phyloP scores from a whole-genome alignment of 2,113 vertebrate genomes.

The Ochotona princeps region DNA sequence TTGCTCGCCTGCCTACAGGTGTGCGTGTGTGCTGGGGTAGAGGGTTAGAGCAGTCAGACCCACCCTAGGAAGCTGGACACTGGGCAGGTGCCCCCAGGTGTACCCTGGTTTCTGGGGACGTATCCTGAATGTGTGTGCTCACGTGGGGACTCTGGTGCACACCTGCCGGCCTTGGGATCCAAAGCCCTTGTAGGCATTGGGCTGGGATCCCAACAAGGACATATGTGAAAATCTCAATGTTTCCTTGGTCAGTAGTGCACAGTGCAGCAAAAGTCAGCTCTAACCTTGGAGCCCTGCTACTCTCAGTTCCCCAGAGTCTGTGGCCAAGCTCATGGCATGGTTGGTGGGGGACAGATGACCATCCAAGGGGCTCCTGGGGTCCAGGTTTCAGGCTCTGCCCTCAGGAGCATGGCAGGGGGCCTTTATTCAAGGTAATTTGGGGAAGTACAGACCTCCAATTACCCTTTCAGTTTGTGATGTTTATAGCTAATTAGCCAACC shows the following conservation, averaged over 20 bases:
- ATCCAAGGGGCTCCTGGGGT: background rate
- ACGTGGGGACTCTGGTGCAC: background rate
- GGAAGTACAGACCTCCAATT: slow-evolving; percentile 41
- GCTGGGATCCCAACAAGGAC: background rate
- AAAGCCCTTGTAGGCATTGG: background rate
- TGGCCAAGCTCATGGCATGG: background rate
- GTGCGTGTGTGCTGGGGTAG: background rate
- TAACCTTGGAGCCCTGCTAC: background rate
- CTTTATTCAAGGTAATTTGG: slow-evolving; percentile 50
- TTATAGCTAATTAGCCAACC: slow-evolving; percentile 67
- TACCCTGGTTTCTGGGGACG: background rate
- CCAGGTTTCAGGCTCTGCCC: background rate
- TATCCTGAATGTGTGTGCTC: background rate
- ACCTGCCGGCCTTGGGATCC: background rate
- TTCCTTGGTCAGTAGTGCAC: background rate
- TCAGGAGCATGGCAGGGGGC: background rate
- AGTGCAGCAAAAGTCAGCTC: background rate
- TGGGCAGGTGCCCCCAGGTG: background rate
- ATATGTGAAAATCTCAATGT: slow-evolving; percentile 19
- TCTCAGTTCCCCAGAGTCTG: background rate
- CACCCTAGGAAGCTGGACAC: background rate
- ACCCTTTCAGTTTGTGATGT: slow-evolving; percentile 44
- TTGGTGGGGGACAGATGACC: background rate
- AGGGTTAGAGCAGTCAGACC: background rate
- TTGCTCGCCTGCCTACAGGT: slow-evolving; percentile 6